Evolutionary conservation across 2,797 vertebrate species (phyloP).

Genomic region (Poeciliopsis paucimaculata): DNA sequence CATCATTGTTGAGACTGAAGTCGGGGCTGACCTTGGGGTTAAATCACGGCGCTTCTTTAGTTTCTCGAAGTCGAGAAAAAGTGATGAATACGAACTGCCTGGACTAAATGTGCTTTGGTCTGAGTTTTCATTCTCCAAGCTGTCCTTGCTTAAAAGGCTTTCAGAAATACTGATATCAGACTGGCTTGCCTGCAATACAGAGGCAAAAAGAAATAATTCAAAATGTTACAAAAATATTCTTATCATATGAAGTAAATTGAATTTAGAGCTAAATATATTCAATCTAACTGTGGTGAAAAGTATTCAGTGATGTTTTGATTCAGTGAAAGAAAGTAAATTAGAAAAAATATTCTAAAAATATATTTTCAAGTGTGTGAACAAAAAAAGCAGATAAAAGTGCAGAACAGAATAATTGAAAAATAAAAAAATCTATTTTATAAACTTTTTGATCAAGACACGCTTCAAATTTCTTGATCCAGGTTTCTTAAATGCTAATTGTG

Average conservation of each 20-base stretch:
- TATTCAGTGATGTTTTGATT: background rate
- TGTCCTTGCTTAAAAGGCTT: slow-evolving; percentile 89
- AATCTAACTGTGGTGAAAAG: background rate
- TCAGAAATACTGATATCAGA: slow-evolving; percentile 81
- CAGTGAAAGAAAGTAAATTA: background rate
- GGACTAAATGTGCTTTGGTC: slow-evolving; percentile 58
- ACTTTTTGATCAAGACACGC: background rate
- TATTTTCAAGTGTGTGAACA: background rate
- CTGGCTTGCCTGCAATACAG: slow-evolving; percentile 80
- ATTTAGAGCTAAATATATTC: background rate
- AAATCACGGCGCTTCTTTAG: slow-evolving; percentile 52
- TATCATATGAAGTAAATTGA: background rate
- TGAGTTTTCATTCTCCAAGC: slow-evolving; percentile 85
- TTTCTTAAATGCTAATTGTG: background rate
- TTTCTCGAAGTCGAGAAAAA: slow-evolving; percentile 61
- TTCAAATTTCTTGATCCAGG: background rate
- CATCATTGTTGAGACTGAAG: slow-evolving; percentile 62
- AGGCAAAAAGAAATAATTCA: slow-evolving; percentile 26
- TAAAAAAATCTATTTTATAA: background rate
- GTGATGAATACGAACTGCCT: slow-evolving; percentile 54
- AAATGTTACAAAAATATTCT: slow-evolving; percentile 4
- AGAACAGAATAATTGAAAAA: background rate
- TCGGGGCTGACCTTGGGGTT: slow-evolving; percentile 51
- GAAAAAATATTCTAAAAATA: background rate
- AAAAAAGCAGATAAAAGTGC: background rate